Base-by-base conservation (phyloP, 2,888 invertebrate genomes). In the Phlogophora meticulosa region DNA sequence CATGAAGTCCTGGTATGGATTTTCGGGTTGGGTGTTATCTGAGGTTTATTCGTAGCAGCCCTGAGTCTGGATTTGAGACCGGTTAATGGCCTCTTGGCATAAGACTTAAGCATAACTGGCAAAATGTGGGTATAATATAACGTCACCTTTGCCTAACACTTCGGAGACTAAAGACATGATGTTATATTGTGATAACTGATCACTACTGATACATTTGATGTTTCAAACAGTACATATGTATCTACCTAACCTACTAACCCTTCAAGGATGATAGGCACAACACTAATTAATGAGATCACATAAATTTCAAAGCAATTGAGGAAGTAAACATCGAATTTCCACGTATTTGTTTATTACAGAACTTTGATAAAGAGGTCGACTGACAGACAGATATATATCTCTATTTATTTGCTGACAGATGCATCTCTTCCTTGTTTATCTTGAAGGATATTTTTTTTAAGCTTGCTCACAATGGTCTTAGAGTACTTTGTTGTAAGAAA, bases 341-440 rank as follows among this genome's bases (percentile, higher is more conserved):
- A 28, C 32, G 9, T 55, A 49, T 68, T 66, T 78, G 74, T 78
- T 78, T 70, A 74, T 58, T 43, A 45, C n/a, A 15, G n/a, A 43
- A 42, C 7, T 15, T 59, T 60, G 71, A 78, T 78, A 55, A 46
- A 46, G 38, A 43, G 71, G 64, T 82, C 64, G 48, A 38, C 32
- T 66, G 60, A 60, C 67, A 61, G 45, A 55, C 24, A 53, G 13
- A 56, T 24, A 20, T 56, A 46, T 78, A 11, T 38, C 15, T 56
- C 58, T 65, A 59, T 72, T 42, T 61, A 52, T 55, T 43, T 63
- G 9, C 10, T 48, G 32, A 40, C 61, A 68, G 45, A 71, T 71
- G 64, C 80, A 67, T 34, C 64, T 79, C 76, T 79, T 82, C 76
- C 82, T 82, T 36, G 51, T 55, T 51, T 64, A 24, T 53, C 22